Base-by-base conservation (phyloP, 2,888 invertebrate species). In the Agonopterix arenella region DNA sequence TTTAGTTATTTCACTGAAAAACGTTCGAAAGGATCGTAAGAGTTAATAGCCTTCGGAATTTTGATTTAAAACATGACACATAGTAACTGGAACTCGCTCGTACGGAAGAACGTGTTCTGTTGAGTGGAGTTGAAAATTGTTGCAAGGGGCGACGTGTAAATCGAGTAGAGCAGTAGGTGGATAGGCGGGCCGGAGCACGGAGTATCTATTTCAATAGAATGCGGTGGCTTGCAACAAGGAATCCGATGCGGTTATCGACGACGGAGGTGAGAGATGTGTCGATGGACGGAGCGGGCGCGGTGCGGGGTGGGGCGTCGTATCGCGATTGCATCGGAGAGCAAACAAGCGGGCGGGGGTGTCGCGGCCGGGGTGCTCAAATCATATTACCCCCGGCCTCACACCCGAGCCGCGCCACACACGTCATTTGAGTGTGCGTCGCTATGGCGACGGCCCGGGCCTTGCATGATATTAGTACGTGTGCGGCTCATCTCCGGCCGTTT, bases 391-490 rank as follows among this genome's bases (percentile, higher is more conserved):
- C 43, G 66, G 73, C 72, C 84, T 76, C 82, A 80, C 81, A 79
- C 84, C 76, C 73, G 69, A 61, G 68, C 43, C 43, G 43, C 68
- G 65, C 77, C 80, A 75, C 92, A 91, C 91, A 91, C 92, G 91
- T 91, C 91, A 91, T 91, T 90, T 91, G 90, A 90, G 90, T 89
- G 90, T 90, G 90, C 91, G 91, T 92, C 90, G 90, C 91, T 89
- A 91, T 90, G 91, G 90, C 90, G 90, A 92, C 91, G 83, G 90
- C 91, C 91, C 91, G 91, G 91, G 91, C 79, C 84, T 79, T 86
- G 86, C 88, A 86, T 88, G 82, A 88, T 83, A 88, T 88, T 88
- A 88, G 85, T 84, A 76, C 83, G 82, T 80, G 79, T 76, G 79
- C 71, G 79, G 76, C 85, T 89, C 89, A 89, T 89, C 86, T 85